Conservation (phyloP, 2,888 invertebrate genomes). For the Apamea crenata region DNA sequence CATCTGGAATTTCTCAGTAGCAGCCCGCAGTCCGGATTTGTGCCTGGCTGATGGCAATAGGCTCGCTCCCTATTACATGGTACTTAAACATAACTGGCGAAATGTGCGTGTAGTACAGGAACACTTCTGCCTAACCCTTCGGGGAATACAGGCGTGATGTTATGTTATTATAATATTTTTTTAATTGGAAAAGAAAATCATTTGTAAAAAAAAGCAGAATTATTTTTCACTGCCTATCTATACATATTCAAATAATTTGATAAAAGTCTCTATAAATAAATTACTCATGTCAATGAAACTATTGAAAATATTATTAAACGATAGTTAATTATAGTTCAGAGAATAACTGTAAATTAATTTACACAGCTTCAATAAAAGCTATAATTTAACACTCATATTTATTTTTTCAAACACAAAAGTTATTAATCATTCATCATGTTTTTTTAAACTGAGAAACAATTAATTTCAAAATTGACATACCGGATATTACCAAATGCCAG, state of each 20-base stretch:
- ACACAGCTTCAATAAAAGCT: no score
- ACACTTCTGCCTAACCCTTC: no score
- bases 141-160: no score
- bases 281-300: background rate
- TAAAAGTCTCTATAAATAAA: background rate
- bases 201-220: background rate
- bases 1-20: no score
- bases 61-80: no score
- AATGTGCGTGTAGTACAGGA: no score
- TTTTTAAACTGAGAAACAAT: conserved; percentile 26
- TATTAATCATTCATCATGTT: conserved; percentile 17
- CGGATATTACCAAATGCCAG: conserved; percentile 38
- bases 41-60: no score
- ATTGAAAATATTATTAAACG: background rate
- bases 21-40: no score
- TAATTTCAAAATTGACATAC: background rate
- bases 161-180: no score
- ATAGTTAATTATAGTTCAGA: background rate
- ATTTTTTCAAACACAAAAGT: background rate
- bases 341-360: conserved; percentile 22
- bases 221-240: background rate
- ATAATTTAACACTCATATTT: conserved; percentile 7
- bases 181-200: background rate
- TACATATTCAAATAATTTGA: no score
- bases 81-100: no score